Conservation (phyloP, 92 coral and sea anemone species). For the Zoanthus sansibaricus region DNA sequence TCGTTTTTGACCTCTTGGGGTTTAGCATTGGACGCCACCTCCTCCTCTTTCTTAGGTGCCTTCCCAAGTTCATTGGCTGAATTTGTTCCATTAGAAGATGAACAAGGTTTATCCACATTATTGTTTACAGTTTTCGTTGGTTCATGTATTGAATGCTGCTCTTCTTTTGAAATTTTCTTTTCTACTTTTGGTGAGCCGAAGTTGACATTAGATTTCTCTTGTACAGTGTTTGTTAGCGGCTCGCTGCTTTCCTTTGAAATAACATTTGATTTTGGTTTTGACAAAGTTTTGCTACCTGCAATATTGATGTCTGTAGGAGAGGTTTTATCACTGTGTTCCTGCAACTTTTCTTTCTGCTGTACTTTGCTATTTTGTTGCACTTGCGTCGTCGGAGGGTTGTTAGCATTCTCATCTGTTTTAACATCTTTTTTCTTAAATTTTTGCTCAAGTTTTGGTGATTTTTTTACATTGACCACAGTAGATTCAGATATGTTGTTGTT, state of each 20-base stretch:
- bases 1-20: conserved; percentile 4
- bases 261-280: conserved; percentile 1
- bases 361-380: conserved; percentile 14
- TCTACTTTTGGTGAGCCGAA: conserved; percentile 2
- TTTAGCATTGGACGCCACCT: neutral
- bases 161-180: neutral
- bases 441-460: conserved; percentile 17
- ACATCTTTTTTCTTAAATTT: conserved; percentile 17
- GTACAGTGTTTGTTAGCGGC: neutral
- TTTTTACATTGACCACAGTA: neutral
- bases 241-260: neutral
- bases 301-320: neutral
- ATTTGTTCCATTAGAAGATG: neutral
- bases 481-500: neutral
- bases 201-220: neutral
- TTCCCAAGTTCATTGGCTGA: conserved; percentile 6
- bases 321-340: neutral
- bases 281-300: neutral
- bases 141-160: neutral
- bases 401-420: neutral
- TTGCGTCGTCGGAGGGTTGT: conserved; percentile 43
- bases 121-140: neutral
- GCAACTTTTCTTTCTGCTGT: neutral
- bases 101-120: conserved; percentile 5
- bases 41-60: neutral